These are phyloP conservation scores for Helicoverpa assulta DNA, from an alignment of 2,888 invertebrate genomes.

Conservation along the genomic window DNA sequence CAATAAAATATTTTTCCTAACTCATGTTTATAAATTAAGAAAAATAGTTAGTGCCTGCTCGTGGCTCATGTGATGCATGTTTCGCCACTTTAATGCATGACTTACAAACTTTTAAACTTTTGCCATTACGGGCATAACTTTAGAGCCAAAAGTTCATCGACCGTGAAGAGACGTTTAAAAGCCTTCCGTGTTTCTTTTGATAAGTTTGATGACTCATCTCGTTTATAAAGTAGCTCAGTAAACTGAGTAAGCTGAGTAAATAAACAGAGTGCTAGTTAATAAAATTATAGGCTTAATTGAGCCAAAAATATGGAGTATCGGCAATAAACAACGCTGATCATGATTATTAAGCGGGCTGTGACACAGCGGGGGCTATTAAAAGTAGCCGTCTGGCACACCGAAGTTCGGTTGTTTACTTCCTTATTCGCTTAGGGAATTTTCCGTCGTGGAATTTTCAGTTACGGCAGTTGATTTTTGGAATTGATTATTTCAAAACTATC, in stretches of 20 bases:
- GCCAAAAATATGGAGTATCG: constrained; percentile 64
- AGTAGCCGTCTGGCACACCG: constrained; percentile 68
- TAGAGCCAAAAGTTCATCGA: background rate
- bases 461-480: too few relatives aligned
- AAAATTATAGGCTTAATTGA: constrained; percentile 61
- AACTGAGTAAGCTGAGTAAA: constrained; percentile 34
- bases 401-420: constrained; percentile 23
- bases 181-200: constrained; percentile 3
- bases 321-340: constrained; percentile 72
- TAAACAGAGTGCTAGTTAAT: constrained; percentile 43
- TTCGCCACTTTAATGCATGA: background rate
- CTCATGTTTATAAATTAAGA: background rate
- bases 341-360: constrained; percentile 74
- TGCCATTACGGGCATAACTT: background rate
- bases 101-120: background rate
- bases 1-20: background rate
- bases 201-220: constrained; percentile 23
- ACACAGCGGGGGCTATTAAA: constrained; percentile 74
- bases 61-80: background rate
- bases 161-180: background rate
- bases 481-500: too few relatives aligned
- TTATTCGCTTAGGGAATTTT: background rate
- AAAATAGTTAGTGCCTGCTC: background rate
- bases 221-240: constrained; percentile 14
- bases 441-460: too few relatives aligned